Evolutionary conservation across 2,888 invertebrate genomes (phyloP).

Genomic region (Philaethria dido): DNA sequence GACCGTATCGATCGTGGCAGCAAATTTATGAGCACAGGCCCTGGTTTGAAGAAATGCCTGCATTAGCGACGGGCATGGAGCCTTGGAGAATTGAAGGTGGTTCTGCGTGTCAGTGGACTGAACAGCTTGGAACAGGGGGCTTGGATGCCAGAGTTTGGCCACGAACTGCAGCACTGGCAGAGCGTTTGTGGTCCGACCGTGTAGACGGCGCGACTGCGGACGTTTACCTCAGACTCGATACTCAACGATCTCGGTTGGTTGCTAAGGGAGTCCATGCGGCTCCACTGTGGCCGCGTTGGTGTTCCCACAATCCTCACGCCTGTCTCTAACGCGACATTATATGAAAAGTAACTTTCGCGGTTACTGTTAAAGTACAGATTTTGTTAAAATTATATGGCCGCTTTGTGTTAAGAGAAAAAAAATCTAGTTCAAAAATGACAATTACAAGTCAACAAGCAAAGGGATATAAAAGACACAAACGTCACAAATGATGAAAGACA

Average conservation of each 20-base stretch:
- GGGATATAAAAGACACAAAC: conserved; percentile 2
- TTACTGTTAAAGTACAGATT: not conserved
- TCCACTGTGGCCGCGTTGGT: conserved; percentile 91
- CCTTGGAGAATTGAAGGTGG: conserved; percentile 87
- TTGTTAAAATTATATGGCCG: not conserved
- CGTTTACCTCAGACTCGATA: conserved; percentile 87
- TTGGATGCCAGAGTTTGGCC: conserved; percentile 93
- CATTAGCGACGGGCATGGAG: conserved; percentile 57
- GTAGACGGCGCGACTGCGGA: conserved; percentile 80
- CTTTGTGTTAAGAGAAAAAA: not conserved
- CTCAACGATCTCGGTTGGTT: conserved; percentile 86
- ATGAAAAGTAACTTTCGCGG: not conserved
- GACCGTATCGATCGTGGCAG: conserved; percentile 95
- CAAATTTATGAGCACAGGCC: conserved; percentile 93
- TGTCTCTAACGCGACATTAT: conserved; percentile 80
- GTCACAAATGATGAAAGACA: not conserved
- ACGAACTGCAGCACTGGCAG: conserved; percentile 90
- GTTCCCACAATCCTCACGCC: conserved; percentile 89
- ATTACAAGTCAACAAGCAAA: not conserved
- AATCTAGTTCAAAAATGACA: not conserved
- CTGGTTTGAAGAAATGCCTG: conserved; percentile 82
- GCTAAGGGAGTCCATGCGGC: conserved; percentile 86
- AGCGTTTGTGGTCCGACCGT: conserved; percentile 89
- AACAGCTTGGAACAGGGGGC: conserved; percentile 89
- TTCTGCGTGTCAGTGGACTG: conserved; percentile 93